A percentile compares a stretch with the other conserved stretches of the same genome.
phyloP scores from a whole-genome alignment of 2,888 invertebrate species.

The Choristoneura rosaceana region DNA sequence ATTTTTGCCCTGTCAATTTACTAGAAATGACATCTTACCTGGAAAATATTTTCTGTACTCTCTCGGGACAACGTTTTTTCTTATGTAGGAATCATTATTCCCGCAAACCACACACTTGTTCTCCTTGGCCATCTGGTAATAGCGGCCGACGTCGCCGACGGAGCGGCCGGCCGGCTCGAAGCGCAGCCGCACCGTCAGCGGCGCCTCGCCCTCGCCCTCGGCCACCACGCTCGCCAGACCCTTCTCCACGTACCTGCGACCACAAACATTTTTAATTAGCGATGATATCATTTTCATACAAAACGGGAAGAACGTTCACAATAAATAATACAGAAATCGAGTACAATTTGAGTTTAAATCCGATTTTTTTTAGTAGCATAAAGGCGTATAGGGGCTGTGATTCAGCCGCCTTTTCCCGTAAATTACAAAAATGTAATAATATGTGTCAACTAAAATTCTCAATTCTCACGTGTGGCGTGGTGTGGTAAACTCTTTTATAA shows the following conservation, averaged over 20 bases:
- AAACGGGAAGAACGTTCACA: no score
- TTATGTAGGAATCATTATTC: slow-evolving; percentile 86
- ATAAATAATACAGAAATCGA: no score
- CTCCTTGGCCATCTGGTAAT: slow-evolving; percentile 89
- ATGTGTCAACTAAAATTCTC: no score
- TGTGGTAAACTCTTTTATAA: no score
- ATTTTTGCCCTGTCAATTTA: no score
- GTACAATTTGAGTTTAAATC: no score
- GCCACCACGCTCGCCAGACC: slow-evolving; percentile 72
- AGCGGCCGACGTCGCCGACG: slow-evolving; percentile 88
- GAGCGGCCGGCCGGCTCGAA: slow-evolving; percentile 93
- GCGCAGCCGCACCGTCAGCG: slow-evolving; percentile 88
- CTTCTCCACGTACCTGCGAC: slow-evolving; percentile 81
- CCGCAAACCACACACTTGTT: slow-evolving; percentile 94
- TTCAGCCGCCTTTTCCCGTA: no score
- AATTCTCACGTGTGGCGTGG: no score
- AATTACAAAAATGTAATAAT: no score
- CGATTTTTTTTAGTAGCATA: no score
- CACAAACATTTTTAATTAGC: not conserved
- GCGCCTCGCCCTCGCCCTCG: slow-evolving; percentile 72
- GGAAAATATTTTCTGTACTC: slow-evolving; percentile 93
- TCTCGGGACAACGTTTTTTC: slow-evolving; percentile 93
- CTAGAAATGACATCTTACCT: slow-evolving; percentile 67
- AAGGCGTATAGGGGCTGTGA: no score
- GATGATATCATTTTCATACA: no score